Evolutionary conservation across 2,797 vertebrate species (phyloP), one percentile per base, ranked within the genome.

Genomic region (Mormyrops boulengeri): DNA sequence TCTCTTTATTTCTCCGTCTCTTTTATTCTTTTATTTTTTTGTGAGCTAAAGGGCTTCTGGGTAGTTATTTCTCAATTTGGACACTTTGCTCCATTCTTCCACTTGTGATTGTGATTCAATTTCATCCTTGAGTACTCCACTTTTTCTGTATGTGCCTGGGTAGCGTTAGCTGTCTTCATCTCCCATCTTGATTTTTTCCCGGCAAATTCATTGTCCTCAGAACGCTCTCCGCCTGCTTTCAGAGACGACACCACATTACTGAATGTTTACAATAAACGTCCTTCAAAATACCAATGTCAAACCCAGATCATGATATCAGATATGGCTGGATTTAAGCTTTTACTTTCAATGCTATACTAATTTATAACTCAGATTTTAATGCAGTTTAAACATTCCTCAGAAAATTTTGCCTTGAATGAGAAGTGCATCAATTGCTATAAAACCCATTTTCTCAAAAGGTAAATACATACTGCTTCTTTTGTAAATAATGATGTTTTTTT

Each of bases 31-130:
- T 86, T 86, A 44, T 89, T 85, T 89, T 84, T 44, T 62, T 86
- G 41, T 47, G 52, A 62, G 66, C 14, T 30, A 41, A 60, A 52
- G 19, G 34, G 86, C 89, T 90, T 80, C 69, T 44, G 53, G 86
- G 89, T 87, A 80, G 69, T 88, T 52, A 88, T 90, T 90, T 88
- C 89, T 90, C 86, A 90, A 82, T 77, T 88, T 90, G 89, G 69
- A 82, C 85, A 80, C 66, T 88, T 82, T 90, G 38, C 60, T 62
- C 38, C 22, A 60, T 88, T 90, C 85, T 38, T 53, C 66, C 26
- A 34, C 14, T 41, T 88, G 86, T 34, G 73, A 69, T 80, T 80
- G 66, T 53, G 85, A 90, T 88, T 86, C 89, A 90, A 82, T 90
- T 90, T 90, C 89, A 88, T 66, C 89, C 85, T 88, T 90, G 89